Evolutionary conservation across 1,140 invertebrate species (phyloP), one percentile per base, ranked within the genome.

Genomic region (Marisa cornuarietis): DNA sequence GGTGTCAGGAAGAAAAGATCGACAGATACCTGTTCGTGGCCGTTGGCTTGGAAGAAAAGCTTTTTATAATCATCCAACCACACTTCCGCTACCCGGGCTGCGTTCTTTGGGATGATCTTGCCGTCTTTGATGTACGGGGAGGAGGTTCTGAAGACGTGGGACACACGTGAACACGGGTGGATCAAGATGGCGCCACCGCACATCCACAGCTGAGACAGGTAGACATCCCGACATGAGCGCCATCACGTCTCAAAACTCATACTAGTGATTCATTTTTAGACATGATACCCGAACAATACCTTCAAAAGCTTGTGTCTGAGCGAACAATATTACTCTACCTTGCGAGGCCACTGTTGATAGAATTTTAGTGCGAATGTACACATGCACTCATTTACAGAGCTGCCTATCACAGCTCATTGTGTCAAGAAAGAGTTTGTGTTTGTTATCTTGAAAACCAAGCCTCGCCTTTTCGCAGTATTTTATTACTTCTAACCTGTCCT

Each of bases 121-220:
- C 80, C 78, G 10, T 78, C 81, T 82, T 83, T 85, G 16, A 83
- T 82, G 92, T 99, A 99, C 49, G 98, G 98, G 82, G 87, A 99
- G 83, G 96, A 96, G 90, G 99, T 98, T 18, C 98, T 93, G 90
- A 99, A 99, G n/a, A 99, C 93, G 91, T 99, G 99, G 0, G 97
- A 98, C 0, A 99, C 98, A 88, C 98, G 96, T 16, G 97, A 99
- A 90, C 99, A 99, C 0, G 98, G 96, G 0, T 95, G 95, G 66
- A 99, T 99, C 91, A 99, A 96, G 0, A 99, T 94, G 66, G 93
- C 94, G 0, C 98, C 98, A 0, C 98, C 98, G 89, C 98, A 99
- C 92, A 98, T 97, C 98, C 98, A 99, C 0, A 98, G 94, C 88
- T 97, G 83, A 51, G 96, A 97, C 66, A 95, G 95, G 91, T 51